Conservation (phyloP, 2,797 vertebrate species). For the Erpetoichthys calabaricus region DNA sequence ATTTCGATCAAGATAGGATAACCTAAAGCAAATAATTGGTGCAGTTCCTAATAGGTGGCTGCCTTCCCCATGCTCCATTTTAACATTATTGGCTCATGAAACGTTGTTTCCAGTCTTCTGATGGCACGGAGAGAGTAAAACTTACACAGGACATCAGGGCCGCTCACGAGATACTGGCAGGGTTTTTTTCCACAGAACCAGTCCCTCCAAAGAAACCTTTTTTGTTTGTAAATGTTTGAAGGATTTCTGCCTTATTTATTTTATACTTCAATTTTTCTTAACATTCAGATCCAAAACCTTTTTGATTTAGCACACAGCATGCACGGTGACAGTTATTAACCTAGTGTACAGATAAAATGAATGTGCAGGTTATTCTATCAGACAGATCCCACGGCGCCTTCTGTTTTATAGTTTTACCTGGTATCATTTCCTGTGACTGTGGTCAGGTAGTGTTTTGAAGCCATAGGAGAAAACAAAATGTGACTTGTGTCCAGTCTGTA, state of each 20-base stretch:
- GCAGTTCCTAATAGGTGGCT: too few species aligned
- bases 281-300: not conserved
- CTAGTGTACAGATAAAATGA: conserved; percentile 33
- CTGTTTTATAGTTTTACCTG: conserved; percentile 58
- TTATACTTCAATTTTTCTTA: not conserved
- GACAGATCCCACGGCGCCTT: conserved; percentile 52
- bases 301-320: conserved; percentile 59
- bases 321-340: conserved; percentile 55
- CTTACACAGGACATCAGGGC: too few species aligned
- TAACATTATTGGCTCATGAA: too few species aligned
- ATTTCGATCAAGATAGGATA: too few species aligned
- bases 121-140: too few species aligned
- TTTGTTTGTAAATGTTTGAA: not conserved
- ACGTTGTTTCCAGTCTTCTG: too few species aligned
- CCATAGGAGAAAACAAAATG: conserved; percentile 72
- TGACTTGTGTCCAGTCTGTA: conserved; percentile 63
- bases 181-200: too few species aligned
- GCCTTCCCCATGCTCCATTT: too few species aligned
- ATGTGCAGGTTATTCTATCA: conserved; percentile 37
- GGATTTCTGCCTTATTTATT: conserved; percentile 24
- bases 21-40: too few species aligned
- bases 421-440: conserved; percentile 68
- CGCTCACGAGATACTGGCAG: too few species aligned
- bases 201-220: too few species aligned
- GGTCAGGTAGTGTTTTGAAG: conserved; percentile 67